Percentiles rank a stretch among this genome's conserved stretches.
These are phyloP conservation scores for Eupsilia transversa DNA, from an alignment of 2,888 invertebrate genomes.

Conservation along the genomic window DNA sequence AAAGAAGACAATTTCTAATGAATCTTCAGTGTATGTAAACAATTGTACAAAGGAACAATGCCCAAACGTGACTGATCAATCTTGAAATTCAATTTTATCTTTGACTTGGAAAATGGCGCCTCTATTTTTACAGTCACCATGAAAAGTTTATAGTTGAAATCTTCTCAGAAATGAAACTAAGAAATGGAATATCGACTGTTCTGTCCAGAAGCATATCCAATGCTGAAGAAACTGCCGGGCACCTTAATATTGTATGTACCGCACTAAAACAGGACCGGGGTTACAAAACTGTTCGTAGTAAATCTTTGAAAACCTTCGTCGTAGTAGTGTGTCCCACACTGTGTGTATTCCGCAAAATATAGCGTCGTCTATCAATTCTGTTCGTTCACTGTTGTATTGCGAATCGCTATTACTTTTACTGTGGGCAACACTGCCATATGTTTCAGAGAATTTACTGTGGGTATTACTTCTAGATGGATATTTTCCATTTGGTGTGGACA, in stretches of 20 bases:
- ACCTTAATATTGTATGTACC: slow-evolving; percentile 54
- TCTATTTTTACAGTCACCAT: background rate
- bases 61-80: slow-evolving; percentile 25
- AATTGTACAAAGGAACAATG: slow-evolving; percentile 41
- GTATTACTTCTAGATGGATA: slow-evolving; percentile 5
- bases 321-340: slow-evolving; percentile 35
- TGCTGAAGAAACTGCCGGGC: slow-evolving; percentile 9
- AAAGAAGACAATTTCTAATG: slow-evolving; percentile 41
- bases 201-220: slow-evolving; percentile 2
- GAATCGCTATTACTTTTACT: slow-evolving; percentile 36
- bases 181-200: background rate
- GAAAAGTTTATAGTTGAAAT: background rate
- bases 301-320: slow-evolving; percentile 60
- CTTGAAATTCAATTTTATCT: slow-evolving; percentile 36
- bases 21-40: slow-evolving; percentile 39
- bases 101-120: slow-evolving; percentile 7
- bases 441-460: background rate
- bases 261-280: slow-evolving; percentile 46
- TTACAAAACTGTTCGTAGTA: slow-evolving; percentile 44
- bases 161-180: slow-evolving; percentile 3
- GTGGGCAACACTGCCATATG: slow-evolving; percentile 6
- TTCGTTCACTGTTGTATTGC: slow-evolving; percentile 21
- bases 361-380: slow-evolving; percentile 49
- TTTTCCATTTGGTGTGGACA: slow-evolving; percentile 15
- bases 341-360: slow-evolving; percentile 42